Conservation (phyloP, 2,113 vertebrate genomes). For the Asarcornis scutulata region DNA sequence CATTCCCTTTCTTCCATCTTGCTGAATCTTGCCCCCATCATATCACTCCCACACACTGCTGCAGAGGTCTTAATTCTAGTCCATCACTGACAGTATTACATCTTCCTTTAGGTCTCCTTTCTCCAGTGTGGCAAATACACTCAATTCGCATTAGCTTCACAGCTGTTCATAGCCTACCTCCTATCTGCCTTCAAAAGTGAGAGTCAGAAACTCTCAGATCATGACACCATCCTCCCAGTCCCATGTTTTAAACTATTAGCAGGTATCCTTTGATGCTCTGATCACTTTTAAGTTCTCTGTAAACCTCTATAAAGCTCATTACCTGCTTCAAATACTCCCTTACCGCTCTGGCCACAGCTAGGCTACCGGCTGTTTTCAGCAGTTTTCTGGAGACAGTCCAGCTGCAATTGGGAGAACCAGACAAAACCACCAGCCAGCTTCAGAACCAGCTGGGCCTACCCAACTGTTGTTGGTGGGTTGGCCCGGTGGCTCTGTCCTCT, state of each 20-base stretch:
- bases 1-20: not conserved
- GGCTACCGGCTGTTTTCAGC: not conserved
- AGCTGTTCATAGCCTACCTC: not conserved
- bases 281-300: not conserved
- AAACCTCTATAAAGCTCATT: not conserved
- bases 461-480: not conserved
- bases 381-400: not conserved
- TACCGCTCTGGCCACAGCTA: not conserved
- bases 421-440: not conserved
- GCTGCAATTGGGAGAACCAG: not conserved
- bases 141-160: not conserved
- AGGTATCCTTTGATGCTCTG: not conserved
- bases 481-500: too few relatives aligned
- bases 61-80: not conserved
- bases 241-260: not conserved
- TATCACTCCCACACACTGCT: not conserved
- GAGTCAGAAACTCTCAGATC: not conserved
- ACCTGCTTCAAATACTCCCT: not conserved
- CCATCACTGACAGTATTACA: not conserved
- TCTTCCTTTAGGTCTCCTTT: not conserved
- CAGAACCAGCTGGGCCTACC: not conserved
- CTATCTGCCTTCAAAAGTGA: not conserved
- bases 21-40: too few relatives aligned
- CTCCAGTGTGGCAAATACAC: not conserved
- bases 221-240: not conserved